Percentiles rank a stretch among this genome's conserved stretches.
phyloP scores from a whole-genome alignment of 23 tunicate species.

The Styela plicata region DNA sequence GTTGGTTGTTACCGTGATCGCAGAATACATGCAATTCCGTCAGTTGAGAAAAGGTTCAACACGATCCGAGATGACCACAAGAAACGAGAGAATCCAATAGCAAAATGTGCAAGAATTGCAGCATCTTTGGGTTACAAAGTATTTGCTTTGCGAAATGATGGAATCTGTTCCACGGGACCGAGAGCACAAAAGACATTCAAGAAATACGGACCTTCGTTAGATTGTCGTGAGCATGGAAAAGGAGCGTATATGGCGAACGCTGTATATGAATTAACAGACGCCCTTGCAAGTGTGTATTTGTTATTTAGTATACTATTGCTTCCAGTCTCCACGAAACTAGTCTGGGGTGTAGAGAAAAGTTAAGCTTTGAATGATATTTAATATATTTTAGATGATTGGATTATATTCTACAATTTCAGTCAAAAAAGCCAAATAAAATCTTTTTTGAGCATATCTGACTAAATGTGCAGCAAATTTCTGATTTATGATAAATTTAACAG shows the following conservation, averaged over 20 bases:
- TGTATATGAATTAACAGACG: background rate
- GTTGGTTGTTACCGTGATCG: background rate
- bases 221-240: background rate
- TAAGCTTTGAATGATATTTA: too few relatives aligned
- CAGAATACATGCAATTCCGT: background rate
- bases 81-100: background rate
- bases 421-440: too few relatives aligned
- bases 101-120: background rate
- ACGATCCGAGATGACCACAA: background rate
- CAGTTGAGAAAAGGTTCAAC: background rate
- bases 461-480: too few relatives aligned
- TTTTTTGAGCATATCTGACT: too few relatives aligned
- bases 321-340: too few relatives aligned
- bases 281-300: background rate
- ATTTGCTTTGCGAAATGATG: background rate
- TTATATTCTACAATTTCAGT: too few relatives aligned
- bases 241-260: background rate
- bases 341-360: too few relatives aligned
- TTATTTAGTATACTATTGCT: too few relatives aligned
- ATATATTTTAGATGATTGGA: too few relatives aligned
- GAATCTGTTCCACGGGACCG: background rate
- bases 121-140: background rate
- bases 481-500: too few relatives aligned
- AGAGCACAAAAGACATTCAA: background rate
- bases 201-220: background rate